Evolutionary conservation across 1,140 invertebrate species (phyloP), one percentile per base, ranked within the genome.

Genomic region (Neodiprion pinetum): DNA sequence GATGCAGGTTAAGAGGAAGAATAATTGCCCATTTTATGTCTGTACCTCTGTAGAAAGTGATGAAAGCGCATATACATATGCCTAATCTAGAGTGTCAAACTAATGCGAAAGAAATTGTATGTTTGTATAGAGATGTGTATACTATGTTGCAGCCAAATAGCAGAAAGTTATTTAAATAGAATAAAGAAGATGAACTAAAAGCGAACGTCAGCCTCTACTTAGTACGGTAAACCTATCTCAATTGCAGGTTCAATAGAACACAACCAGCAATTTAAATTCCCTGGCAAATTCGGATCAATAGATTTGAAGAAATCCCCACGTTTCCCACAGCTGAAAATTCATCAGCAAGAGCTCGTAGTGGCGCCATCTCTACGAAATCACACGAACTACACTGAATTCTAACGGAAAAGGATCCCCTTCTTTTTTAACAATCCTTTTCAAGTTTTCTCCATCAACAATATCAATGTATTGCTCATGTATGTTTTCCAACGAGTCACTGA

Each of bases 91-190:
- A 49, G 47, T 66, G 69, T 74, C 67, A 71, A 47, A 11, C n/a
- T 17, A 70, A 67, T 9, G 53, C 70, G 49, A 47, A 65, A 48
- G 11, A 61, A 61, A 17, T 85, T 84, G 81, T 81, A 80, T 86
- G 81, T 88, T 88, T 88, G 80, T 85, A 86, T 87, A 86, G 81
- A 83, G 79, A 80, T 78, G 81, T 82, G 82, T 67, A 75, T 81
- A 14, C 3, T 61, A 61, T 61, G n/a, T 61, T 17, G 53, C 53
- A 61, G 53, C 53, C 53, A 61, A 61, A 61, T 61, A 61, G 53
- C 53, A 14, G n/a, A 81, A 75, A 76, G 80, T 77, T 78, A 75
- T 72, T 84, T 82, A 83, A 86, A 81, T 82, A 80, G 82, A 80
- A 84, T 86, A 87, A 83, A 84, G 78, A 85, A 80, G 75, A 73